Evolutionary conservation across 2,888 invertebrate species (phyloP), one percentile per base, ranked within the genome.

Genomic region (Parelbella ahira): DNA sequence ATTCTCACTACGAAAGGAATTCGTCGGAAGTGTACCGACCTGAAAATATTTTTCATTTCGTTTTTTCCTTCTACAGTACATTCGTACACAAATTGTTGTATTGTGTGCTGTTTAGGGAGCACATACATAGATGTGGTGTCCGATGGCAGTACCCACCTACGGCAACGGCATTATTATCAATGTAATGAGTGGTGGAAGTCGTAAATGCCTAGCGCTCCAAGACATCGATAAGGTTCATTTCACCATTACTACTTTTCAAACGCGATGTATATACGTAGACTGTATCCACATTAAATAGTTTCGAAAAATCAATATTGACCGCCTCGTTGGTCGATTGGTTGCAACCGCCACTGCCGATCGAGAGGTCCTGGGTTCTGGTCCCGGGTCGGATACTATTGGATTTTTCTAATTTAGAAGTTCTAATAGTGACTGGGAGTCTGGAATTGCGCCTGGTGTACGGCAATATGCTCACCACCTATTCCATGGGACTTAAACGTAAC

Each of bases 1-100:
- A 28, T 37, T 37, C 37, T 28, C 11, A 37, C 27, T 37, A 37
- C 28, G 9, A 20, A 12, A 12, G 20, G 27, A 12, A 37, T 25
- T 27, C 37, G 20, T 27, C 19, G 37, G 19, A 37, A 27, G 37
- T 29, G 29, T 19, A 27, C 37, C 19, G 27, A 28, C 37, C 18
- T 24, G 27, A 27, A 37, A 27, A 37, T 27, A 37, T 37, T 27
- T 20, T 8, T 7, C 6, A n/a, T n/a, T n/a, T n/a, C n/a, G 27
- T 37, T 37, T 27, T 37, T 53, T 51, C 51, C n/a, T n/a, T n/a
- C n/a, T n/a, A n/a, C n/a, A n/a, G n/a, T n/a, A 25, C 45, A 44
- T 50, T 33, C 36, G 33, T 45, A 50, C 36, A 48, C 39, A 47
- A 50, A 54, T 46, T 18, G 42, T 20, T 44, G 47, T 43, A 42